Base-by-base conservation (phyloP, 2,113 vertebrate species). In the Pongo abelii region DNA sequence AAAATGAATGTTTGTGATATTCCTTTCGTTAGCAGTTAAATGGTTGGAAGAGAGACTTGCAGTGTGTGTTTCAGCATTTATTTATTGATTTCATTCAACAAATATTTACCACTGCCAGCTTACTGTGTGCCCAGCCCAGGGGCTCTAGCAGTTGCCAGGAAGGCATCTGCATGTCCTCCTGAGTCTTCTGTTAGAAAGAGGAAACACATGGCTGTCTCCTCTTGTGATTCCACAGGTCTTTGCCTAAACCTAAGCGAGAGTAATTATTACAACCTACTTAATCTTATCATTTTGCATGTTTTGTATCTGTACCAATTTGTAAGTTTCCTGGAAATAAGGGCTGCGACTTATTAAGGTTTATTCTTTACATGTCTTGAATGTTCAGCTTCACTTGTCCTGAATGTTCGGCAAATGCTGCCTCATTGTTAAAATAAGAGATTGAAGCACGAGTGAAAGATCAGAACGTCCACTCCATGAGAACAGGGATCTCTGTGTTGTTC, bases 41-140 rank as follows among this genome's bases (percentile, higher is more conserved):
- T 67, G 23, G n/a, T 95, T 89, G 67, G 25, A 79, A 79, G n/a
- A 89, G 78, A 84, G 22, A 61, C n/a, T 46, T 84, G 57, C 48
- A 74, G 46, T 14, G 59, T 69, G 46, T 78, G 50, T 83, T 46
- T 59, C 79, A 50, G 30, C 32, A n/a, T 52, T 86, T 25, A 9
- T 46, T 77, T 59, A n/a, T 43, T 75, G 40, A 59, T 86, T 69
- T 93, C 32, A 70, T 52, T 85, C 52, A 55, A 48, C 48, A 85
- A 52, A 46, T 35, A 25, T 20, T 87, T 57, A n/a, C 52, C 52
- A 20, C 55, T 72, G 8, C 22, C 48, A 43, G 46, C 38, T 88
- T 38, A 40, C 79, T 52, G 0, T 30, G 18, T 43, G 43, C 61
- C 35, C 27, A 32, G 50, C 69, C 43, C 83, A n/a, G 10, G 8